phyloP scores from a whole-genome alignment of 2,888 invertebrate genomes.

The Linyphia triangularis region DNA sequence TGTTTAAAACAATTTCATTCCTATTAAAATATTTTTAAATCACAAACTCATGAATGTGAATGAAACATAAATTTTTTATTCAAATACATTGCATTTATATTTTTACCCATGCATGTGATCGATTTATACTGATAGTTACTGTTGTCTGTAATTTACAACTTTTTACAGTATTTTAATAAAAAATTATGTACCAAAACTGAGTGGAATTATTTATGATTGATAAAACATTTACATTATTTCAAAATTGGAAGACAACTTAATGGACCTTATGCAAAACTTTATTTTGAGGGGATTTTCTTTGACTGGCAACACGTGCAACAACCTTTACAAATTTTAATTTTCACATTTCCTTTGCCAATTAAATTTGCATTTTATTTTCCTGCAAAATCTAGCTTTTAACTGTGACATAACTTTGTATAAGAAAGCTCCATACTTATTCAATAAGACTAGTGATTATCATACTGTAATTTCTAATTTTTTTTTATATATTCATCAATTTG shows the following conservation, averaged over 20 bases:
- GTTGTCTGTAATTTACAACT: slow-evolving; percentile 23
- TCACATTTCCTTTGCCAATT: too few species aligned
- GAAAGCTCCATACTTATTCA: too few species aligned
- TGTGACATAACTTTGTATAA: too few species aligned
- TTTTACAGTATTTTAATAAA: slow-evolving; percentile 37
- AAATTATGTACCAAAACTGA: background rate
- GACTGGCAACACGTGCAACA: too few species aligned
- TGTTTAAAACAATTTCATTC: background rate
- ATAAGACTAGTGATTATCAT: too few species aligned
- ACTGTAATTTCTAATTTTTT: too few species aligned
- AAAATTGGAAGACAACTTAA: background rate
- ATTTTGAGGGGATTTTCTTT: too few species aligned
- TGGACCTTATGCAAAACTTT: too few species aligned
- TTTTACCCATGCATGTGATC: slow-evolving; percentile 5
- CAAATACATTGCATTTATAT: background rate
- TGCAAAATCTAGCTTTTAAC: too few species aligned
- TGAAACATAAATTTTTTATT: too few species aligned
- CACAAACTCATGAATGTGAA: background rate
- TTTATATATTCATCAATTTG: too few species aligned
- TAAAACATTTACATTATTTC: background rate
- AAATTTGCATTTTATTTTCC: too few species aligned
- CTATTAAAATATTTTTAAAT: background rate
- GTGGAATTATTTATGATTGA: background rate
- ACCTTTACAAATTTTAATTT: background rate
- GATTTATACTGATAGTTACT: background rate